phyloP scores from a whole-genome alignment of 2,888 invertebrate genomes.

The Odontocolon sp. region DNA sequence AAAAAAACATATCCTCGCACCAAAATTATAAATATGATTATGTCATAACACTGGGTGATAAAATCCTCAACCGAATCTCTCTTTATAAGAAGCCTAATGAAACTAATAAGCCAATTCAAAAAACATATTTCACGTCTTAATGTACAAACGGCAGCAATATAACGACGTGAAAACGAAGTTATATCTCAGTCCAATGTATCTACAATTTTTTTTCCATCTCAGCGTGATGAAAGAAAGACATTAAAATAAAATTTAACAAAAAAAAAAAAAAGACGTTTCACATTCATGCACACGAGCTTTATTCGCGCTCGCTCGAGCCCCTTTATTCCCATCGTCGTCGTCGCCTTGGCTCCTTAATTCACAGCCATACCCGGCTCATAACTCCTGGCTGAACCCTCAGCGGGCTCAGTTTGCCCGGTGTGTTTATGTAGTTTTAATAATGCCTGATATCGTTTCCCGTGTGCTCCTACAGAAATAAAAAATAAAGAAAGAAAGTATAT shows the following conservation, averaged over 20 bases:
- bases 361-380: conserved; percentile 75
- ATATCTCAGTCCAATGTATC: conserved; percentile 2
- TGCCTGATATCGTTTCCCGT: conserved; percentile 76
- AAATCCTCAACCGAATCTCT: too few relatives aligned
- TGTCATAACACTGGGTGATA: too few relatives aligned
- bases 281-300: conserved; percentile 36
- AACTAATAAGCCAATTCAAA: not conserved
- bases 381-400: conserved; percentile 70
- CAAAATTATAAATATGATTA: too few relatives aligned
- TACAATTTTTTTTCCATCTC: conserved; percentile 3
- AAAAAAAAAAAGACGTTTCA: conserved; percentile 18
- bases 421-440: conserved; percentile 80
- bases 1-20: too few relatives aligned
- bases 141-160: conserved; percentile 1
- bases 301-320: conserved; percentile 21
- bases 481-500: conserved; percentile 21
- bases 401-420: conserved; percentile 64
- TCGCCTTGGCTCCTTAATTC: conserved; percentile 73
- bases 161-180: conserved; percentile 8
- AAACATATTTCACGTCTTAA: not conserved
- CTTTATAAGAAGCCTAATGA: not conserved
- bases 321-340: conserved; percentile 67
- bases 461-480: not conserved
- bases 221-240: conserved; percentile 2
- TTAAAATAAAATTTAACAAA: not conserved